Percentiles rank a stretch among this genome's conserved stretches.
Conservation (phyloP, 1,140 invertebrate species). For the Acromyrmex heyeri region DNA sequence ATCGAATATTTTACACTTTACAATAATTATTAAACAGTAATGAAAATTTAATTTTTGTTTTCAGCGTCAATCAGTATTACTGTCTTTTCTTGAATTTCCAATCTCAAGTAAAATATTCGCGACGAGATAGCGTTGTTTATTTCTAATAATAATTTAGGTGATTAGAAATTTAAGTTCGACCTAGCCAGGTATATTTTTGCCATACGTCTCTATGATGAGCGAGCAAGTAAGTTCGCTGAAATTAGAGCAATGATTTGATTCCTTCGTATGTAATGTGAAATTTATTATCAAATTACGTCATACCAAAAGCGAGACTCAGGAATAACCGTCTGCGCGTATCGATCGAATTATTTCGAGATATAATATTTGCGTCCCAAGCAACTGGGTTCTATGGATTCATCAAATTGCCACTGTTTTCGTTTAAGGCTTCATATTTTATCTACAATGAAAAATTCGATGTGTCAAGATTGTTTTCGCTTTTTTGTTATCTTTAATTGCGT, state of each 20-base stretch:
- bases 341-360: conserved; percentile 42
- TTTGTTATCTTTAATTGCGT: neutral
- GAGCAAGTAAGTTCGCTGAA: conserved; percentile 14
- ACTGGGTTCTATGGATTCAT: neutral
- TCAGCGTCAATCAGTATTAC: neutral
- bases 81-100: neutral
- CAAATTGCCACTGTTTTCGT: conserved; percentile 3
- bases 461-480: neutral
- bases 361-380: conserved; percentile 16
- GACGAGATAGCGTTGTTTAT: neutral
- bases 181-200: neutral
- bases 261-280: conserved; percentile 20
- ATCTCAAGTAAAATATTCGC: neutral
- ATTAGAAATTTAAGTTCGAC: conserved; percentile 16
- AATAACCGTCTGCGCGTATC: conserved; percentile 55
- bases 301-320: neutral
- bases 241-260: conserved; percentile 45
- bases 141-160: neutral
- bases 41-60: neutral
- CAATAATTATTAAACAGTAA: neutral
- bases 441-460: neutral
- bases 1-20: neutral
- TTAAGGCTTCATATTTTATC: neutral
- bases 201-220: neutral
- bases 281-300: conserved; percentile 33